Conservation (phyloP, 2,888 invertebrate species). For the Lymantria dispar region DNA sequence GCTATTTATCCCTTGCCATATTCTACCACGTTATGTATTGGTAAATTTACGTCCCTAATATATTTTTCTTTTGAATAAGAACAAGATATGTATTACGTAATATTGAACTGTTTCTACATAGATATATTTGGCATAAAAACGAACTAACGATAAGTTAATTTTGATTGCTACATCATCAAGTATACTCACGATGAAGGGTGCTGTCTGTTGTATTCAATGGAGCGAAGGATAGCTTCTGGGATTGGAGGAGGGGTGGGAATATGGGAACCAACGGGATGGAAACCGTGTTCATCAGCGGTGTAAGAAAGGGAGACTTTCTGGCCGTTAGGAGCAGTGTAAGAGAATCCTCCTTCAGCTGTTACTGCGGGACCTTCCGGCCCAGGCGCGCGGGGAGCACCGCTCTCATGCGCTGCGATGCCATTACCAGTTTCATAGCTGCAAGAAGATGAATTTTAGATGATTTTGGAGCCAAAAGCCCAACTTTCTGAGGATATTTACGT, state of each 20-base stretch:
- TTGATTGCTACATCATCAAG: not conserved
- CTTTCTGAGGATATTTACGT: no score
- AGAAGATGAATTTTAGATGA: not conserved
- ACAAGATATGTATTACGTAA: no score
- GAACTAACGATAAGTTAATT: no score
- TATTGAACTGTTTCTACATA: no score
- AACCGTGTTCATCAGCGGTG: constrained; percentile 86
- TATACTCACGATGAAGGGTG: constrained; percentile 57
- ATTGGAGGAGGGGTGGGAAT: constrained; percentile 82
- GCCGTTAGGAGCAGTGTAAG: constrained; percentile 85
- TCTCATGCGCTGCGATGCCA: constrained; percentile 82
- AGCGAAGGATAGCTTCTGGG: constrained; percentile 77
- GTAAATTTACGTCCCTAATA: no score
- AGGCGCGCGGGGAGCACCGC: constrained; percentile 74
- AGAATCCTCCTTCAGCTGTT: constrained; percentile 84
- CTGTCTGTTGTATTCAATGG: constrained; percentile 62
- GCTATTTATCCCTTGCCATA: no score
- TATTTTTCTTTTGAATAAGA: no score
- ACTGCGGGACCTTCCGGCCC: constrained; percentile 72
- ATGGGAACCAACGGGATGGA: constrained; percentile 82
- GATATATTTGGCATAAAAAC: no score
- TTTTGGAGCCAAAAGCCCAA: no score
- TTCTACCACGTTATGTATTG: no score
- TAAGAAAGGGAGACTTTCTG: constrained; percentile 83
- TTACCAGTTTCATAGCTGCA: constrained; percentile 83